These are phyloP conservation scores for Sturmia bella DNA, from an alignment of 2,888 invertebrate genomes.

Conservation along the genomic window DNA sequence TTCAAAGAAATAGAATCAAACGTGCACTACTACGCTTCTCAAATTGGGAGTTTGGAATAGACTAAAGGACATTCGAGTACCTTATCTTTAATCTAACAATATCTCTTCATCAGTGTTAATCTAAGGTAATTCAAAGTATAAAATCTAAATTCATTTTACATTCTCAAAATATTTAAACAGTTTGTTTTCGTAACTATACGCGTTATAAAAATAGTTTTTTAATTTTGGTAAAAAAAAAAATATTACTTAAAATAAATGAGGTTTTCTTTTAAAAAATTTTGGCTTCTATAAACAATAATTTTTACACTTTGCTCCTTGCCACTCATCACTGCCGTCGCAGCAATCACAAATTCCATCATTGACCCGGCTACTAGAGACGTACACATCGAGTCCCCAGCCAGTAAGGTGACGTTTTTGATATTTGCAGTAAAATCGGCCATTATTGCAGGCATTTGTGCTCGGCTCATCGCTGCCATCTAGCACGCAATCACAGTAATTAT, in stretches of 20 bases:
- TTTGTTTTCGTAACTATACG: neutral
- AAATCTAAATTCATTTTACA: no score
- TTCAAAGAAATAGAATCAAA: no score
- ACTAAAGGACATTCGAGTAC: no score
- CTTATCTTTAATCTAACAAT: no score
- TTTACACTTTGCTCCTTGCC: constrained; percentile 80
- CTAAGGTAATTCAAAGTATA: no score
- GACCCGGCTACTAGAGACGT: constrained; percentile 89
- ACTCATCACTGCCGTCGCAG: constrained; percentile 96
- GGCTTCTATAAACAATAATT: constrained; percentile 76
- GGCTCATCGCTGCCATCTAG: constrained; percentile 89
- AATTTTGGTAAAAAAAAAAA: constrained; percentile 14
- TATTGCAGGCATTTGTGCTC: constrained; percentile 94
- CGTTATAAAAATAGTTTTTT: constrained; percentile 16
- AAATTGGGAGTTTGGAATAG: no score
- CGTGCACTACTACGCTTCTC: no score
- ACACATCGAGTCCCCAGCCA: constrained; percentile 79
- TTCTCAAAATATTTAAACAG: no score
- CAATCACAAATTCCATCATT: constrained; percentile 98
- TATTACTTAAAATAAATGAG: constrained; percentile 8
- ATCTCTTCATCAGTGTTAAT: no score
- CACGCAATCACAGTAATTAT: constrained; percentile 92
- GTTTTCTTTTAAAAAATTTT: constrained; percentile 8
- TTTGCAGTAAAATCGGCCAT: constrained; percentile 91
- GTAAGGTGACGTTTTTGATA: constrained; percentile 81